A percentile compares a stretch with the other conserved stretches of the same genome.
These are phyloP conservation scores for Candidula unifasciata DNA, from an alignment of 2,888 invertebrate species.

Conservation along the genomic window DNA sequence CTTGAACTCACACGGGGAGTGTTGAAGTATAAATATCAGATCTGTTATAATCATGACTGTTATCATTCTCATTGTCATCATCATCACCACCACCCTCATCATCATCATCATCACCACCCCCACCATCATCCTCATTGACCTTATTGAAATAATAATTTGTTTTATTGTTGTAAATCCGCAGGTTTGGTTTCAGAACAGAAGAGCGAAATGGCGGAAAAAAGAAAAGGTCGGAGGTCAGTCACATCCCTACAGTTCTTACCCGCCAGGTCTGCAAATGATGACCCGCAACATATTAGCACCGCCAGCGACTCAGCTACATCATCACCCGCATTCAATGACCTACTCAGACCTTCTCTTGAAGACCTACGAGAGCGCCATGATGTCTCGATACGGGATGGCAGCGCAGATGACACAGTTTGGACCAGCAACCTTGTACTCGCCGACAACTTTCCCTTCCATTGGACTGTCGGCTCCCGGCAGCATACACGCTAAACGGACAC, in stretches of 20 bases:
- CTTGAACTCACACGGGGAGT: no score
- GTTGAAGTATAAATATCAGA: no score
- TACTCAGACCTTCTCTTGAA: slow-evolving; percentile 72
- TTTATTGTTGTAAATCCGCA: slow-evolving; percentile 78
- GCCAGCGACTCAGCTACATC: slow-evolving; percentile 26
- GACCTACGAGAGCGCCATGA: slow-evolving; percentile 68
- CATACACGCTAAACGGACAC: slow-evolving; percentile 39
- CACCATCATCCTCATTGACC: background rate
- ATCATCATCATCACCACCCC: no score
- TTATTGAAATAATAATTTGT: background rate
- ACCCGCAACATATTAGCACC: slow-evolving; percentile 48
- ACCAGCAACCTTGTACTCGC: slow-evolving; percentile 37
- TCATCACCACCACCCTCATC: no score
- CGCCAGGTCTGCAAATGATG: slow-evolving; percentile 31
- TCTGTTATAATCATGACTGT: no score
- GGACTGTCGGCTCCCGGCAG: background rate
- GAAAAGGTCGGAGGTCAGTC: slow-evolving; percentile 84
- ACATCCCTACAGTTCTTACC: slow-evolving; percentile 69
- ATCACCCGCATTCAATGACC: slow-evolving; percentile 58
- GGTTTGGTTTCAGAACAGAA: slow-evolving; percentile 99
- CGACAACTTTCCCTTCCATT: slow-evolving; percentile 23
- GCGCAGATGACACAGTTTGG: slow-evolving; percentile 14
- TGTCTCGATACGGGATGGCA: slow-evolving; percentile 57
- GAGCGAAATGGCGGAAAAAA: slow-evolving; percentile 99
- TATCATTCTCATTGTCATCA: no score